Percentiles rank a stretch among this genome's conserved stretches.
Evolutionary conservation across 92 coral and sea anemone species (phyloP).

Genomic region (Parazoanthus atlanticus): DNA sequence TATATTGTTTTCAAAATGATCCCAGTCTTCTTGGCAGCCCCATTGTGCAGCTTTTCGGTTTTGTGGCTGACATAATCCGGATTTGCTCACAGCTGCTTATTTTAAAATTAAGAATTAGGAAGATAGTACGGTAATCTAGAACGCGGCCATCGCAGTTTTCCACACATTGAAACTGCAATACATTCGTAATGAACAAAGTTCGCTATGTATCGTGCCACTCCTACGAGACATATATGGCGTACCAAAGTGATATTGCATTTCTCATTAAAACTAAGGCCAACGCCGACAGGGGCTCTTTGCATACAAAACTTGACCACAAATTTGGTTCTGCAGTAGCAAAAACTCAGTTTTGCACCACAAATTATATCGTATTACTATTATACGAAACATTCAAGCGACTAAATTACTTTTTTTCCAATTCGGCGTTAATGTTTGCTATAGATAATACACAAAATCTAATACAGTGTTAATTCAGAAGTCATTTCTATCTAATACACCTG

Average conservation of each 20-base stretch:
- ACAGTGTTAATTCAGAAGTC: background rate
- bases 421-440: no score
- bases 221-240: background rate
- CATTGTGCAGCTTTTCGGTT: background rate
- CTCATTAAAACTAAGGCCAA: no score
- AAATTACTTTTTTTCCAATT: no score
- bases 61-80: background rate
- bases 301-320: background rate
- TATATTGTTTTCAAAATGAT: no score
- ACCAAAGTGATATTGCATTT: no score
- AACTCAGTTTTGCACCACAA: background rate
- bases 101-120: background rate
- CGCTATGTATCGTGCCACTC: background rate
- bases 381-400: background rate
- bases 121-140: background rate
- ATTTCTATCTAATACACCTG: background rate
- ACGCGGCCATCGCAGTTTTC: background rate
- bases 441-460: background rate
- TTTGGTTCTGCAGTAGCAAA: background rate
- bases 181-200: no score
- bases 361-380: background rate
- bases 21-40: background rate
- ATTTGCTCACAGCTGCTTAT: background rate
- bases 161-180: background rate
- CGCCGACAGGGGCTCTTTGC: no score